Base-by-base conservation (phyloP, 2,113 vertebrate genomes). In the Xenus cinereus region DNA sequence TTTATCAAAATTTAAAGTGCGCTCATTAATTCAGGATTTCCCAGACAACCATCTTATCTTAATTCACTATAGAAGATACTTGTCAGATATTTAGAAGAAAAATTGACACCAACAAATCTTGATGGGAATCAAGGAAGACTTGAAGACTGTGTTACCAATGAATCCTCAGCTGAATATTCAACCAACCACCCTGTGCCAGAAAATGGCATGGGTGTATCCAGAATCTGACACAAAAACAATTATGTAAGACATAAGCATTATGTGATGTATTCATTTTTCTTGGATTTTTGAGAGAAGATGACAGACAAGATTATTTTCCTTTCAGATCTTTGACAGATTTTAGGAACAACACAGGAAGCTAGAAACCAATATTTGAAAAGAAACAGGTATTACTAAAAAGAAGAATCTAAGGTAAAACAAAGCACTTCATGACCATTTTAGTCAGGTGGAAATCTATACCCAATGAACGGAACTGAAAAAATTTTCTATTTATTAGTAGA, bases 231-330 rank as follows among this genome's bases (percentile, higher is more conserved):
- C 21, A 43, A 77, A 91, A 91, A 67, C 54, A 69, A 75, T 75
- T 43, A 59, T 50, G 82, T 83, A 86, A 87, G 68, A 87, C 89
- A 87, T 7, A 43, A 62, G 24, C n/a, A 43, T 74, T 92, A 90
- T 80, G 50, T 63, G n/a, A 93, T 28, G 60, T 13, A 21, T 33
- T 94, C 33, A 87, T 87, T 93, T 96, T 94, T 69, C 92, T 74
- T 74, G 45, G 45, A 83, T 75, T 96, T 92, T 57, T 0, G 0
- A 71, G 50, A 90, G 68, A 78, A 76, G 45, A 64, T 56, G 69
- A 87, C 67, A 95, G 41, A 83, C 32, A 82, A 77, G 62, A 89
- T 93, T 85, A 91, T 62, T 78, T 74, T 85, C 32, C 59, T 93
- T 89, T 66, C 76, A 83, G 66, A 45, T 77, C 13, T 3, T 15